These are phyloP conservation scores for Spilarctia lutea DNA, from an alignment of 2,888 invertebrate species.

Conservation along the genomic window DNA sequence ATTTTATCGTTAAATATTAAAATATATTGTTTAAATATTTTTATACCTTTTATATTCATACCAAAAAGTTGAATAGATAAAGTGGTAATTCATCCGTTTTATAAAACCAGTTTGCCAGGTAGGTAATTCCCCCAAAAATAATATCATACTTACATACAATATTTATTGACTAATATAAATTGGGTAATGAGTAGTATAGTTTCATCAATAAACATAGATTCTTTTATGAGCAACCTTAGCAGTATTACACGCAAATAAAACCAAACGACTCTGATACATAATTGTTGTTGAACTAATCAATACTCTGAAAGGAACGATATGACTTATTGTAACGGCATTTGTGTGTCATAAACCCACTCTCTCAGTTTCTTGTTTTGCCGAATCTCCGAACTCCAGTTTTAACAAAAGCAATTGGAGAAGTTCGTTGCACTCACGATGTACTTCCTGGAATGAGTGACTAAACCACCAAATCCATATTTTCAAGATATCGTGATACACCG, in stretches of 20 bases:
- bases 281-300: not conserved
- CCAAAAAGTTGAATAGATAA: not conserved
- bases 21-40: not conserved
- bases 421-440: not conserved
- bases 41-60: not conserved
- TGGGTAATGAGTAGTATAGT: not conserved
- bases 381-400: not conserved
- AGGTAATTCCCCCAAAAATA: not conserved
- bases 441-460: not conserved
- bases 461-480: not conserved
- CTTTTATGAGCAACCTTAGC: not conserved
- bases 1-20: not conserved
- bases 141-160: not conserved
- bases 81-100: not conserved
- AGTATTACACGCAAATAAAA: not conserved
- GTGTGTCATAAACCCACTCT: not conserved
- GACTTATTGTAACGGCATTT: not conserved
- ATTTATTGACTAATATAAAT: not conserved
- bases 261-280: not conserved
- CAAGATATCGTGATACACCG: conserved; percentile 14
- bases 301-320: not conserved
- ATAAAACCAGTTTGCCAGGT: not conserved
- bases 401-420: not conserved
- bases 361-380: not conserved
- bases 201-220: not conserved